phyloP scores from a whole-genome alignment of 2,113 vertebrate species.

The Anarhynchus alexandrinus region DNA sequence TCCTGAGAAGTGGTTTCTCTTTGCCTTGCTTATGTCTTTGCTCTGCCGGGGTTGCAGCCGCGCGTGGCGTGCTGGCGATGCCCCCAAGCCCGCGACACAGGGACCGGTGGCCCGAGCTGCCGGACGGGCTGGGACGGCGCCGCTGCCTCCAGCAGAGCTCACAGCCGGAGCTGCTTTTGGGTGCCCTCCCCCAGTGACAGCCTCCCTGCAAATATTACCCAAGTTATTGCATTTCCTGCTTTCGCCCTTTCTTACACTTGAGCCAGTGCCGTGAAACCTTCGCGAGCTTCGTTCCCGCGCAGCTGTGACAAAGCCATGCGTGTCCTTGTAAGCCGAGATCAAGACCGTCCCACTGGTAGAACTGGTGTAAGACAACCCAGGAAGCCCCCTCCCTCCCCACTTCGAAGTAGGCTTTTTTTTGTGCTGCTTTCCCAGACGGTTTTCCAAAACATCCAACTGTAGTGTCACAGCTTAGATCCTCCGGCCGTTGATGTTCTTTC shows the following conservation, averaged over 20 bases:
- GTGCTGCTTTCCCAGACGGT: neutral
- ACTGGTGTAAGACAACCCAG: neutral
- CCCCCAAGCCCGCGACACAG: fast-evolving
- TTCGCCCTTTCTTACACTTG: neutral
- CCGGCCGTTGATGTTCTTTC: neutral
- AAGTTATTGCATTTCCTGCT: neutral
- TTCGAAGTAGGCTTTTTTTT: neutral
- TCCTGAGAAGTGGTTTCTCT: neutral
- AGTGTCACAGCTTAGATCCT: neutral
- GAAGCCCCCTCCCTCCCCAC: neutral
- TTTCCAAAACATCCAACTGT: neutral
- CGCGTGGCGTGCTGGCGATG: fast-evolving
- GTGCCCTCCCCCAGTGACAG: neutral
- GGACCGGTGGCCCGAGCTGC: neutral
- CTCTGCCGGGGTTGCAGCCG: fast-evolving
- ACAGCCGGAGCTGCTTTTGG: neutral
- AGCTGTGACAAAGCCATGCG: neutral
- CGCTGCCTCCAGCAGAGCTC: too few relatives aligned
- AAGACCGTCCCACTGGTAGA: neutral
- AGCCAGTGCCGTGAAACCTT: neutral
- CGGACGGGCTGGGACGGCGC: neutral
- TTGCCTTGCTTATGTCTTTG: neutral
- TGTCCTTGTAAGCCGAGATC: neutral
- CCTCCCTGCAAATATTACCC: neutral
- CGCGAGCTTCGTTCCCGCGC: neutral